Percentiles rank a stretch among this genome's conserved stretches.
These are phyloP conservation scores for Cyprinus carpio DNA, from an alignment of 2,113 vertebrate species.

Conservation along the genomic window DNA sequence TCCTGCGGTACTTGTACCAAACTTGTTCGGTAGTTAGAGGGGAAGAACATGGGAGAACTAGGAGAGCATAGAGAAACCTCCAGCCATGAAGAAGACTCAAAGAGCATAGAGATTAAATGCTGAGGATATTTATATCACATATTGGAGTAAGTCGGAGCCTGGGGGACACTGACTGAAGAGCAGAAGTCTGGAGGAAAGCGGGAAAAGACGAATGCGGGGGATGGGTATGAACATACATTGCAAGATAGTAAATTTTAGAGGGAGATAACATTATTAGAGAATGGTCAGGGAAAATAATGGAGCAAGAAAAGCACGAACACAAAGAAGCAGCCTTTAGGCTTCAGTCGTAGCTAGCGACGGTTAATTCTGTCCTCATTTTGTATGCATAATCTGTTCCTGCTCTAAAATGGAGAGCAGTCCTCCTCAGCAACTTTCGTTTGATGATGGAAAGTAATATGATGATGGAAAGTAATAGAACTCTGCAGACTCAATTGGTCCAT, in stretches of 20 bases:
- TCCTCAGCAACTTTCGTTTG: conserved; percentile 29
- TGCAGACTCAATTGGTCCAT: conserved; percentile 15
- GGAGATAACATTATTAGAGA: conserved; percentile 25
- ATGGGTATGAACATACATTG: neutral
- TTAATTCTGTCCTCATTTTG: conserved; percentile 29
- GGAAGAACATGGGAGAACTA: conserved; percentile 7
- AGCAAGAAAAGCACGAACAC: conserved; percentile 5
- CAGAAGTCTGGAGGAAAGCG: neutral
- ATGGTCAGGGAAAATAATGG: conserved; percentile 5
- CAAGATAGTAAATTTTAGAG: neutral
- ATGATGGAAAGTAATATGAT: conserved; percentile 24
- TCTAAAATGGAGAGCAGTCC: conserved; percentile 34
- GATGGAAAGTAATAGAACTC: conserved; percentile 23
- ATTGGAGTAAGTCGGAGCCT: conserved; percentile 22
- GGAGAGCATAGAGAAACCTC: conserved; percentile 27
- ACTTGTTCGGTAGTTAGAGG: conserved; percentile 5
- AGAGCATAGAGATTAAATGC: conserved; percentile 34
- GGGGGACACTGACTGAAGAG: neutral
- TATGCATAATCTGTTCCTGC: conserved; percentile 30
- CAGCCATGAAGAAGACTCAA: conserved; percentile 16
- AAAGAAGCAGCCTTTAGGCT: neutral
- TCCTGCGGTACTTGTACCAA: neutral
- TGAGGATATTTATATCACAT: conserved; percentile 49
- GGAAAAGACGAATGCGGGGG: neutral
- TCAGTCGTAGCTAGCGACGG: neutral